Base-by-base conservation (phyloP, 2,888 invertebrate species). In the Harmothoe impar region DNA sequence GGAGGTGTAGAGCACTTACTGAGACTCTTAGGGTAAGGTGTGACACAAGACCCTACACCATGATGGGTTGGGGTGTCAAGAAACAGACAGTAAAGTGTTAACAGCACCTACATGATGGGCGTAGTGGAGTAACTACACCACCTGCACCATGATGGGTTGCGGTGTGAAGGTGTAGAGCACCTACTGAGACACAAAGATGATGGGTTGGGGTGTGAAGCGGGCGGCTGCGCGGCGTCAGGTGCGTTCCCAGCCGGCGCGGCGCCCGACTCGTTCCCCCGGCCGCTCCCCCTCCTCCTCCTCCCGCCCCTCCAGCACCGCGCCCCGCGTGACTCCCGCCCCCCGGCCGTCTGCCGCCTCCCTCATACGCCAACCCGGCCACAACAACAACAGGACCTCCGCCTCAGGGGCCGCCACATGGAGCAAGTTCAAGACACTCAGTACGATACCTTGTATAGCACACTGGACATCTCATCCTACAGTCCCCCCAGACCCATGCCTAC, bases 131-230 rank as follows among this genome's bases (percentile, higher is more conserved):
- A n/a, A n/a, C n/a, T n/a, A n/a, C n/a, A n/a, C n/a, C n/a, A n/a
- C n/a, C n/a, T n/a, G 43, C 43, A 10, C 43, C 43, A 43, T 43
- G 43, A 43, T 43, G 43, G 43, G 43, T 3, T 43, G 43, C 3
- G 10, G 43, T 43, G 43, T 43, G 43, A 10, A 43, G 3, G 43
- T n/a, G n/a, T n/a, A n/a, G n/a, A n/a, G n/a, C n/a, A n/a, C n/a
- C n/a, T n/a, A n/a, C n/a, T n/a, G n/a, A n/a, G n/a, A n/a, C n/a
- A n/a, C n/a, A n/a, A n/a, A n/a, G n/a, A 81, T 81, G 81, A 35
- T 43, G 81, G 33, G 23, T 12, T 81, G 81, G 81, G 81, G 81
- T 43, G 81, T 81, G 81, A 81, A 43, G 81, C 81, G 81, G 23
- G 81, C 81, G 35, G 81, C 81, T 12, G 81, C 81, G 0, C 81